A percentile compares a stretch with the other conserved stretches of the same genome.
phyloP scores from a whole-genome alignment of 2,888 invertebrate genomes.

The Ectemnius lituratus region DNA sequence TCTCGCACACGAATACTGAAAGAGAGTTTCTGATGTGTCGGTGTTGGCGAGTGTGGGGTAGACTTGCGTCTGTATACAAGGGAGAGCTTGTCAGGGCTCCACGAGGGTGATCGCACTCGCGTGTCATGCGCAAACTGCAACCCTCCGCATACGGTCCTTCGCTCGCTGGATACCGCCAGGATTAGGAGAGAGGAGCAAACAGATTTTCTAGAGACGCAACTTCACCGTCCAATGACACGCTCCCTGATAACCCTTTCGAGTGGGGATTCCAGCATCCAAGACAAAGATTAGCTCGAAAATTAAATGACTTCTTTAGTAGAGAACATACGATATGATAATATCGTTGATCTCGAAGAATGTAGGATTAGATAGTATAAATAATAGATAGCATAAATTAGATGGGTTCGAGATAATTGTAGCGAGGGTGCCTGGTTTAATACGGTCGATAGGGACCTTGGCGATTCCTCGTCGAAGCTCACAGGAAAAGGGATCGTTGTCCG shows the following conservation, averaged over 20 bases:
- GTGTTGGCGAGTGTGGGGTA: slow-evolving; percentile 18
- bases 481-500: slow-evolving; percentile 3
- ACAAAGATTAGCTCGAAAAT: no score
- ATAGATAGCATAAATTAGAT: no score
- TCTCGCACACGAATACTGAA: slow-evolving; percentile 10
- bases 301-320: no score
- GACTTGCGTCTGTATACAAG: slow-evolving; percentile 12
- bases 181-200: slow-evolving; percentile 31
- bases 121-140: slow-evolving; percentile 70
- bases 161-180: slow-evolving; percentile 24
- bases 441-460: slow-evolving; percentile 2
- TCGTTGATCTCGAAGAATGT: no score
- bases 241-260: no score
- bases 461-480: slow-evolving; percentile 1
- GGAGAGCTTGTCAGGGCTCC: slow-evolving; percentile 52
- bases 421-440: no score
- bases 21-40: slow-evolving; percentile 19
- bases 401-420: no score
- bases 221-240: not conserved
- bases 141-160: slow-evolving; percentile 47
- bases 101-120: slow-evolving; percentile 70
- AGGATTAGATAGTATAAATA: no score
- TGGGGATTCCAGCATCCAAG: no score
- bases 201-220: not conserved
- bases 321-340: no score